A percentile compares a stretch with the other conserved stretches of the same genome.
Conservation (phyloP, 2,888 invertebrate genomes). For the Yponomeuta plumbellus region DNA sequence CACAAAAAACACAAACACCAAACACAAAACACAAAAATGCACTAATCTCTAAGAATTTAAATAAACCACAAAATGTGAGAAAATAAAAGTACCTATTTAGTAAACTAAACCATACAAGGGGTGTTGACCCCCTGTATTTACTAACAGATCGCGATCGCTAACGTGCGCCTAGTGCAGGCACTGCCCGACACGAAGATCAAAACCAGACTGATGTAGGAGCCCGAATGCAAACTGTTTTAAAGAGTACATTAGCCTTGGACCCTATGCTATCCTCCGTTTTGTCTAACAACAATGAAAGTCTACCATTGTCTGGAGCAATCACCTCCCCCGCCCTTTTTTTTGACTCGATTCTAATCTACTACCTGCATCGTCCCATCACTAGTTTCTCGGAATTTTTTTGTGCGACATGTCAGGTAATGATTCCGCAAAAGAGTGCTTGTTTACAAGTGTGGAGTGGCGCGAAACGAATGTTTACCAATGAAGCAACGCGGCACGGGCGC, state of each 20-base stretch:
- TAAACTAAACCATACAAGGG: conserved; percentile 34
- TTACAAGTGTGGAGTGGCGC: conserved; percentile 64
- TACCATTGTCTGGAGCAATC: conserved; percentile 22
- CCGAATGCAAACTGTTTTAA: conserved; percentile 61
- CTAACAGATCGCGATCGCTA: conserved; percentile 43
- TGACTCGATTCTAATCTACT: conserved; percentile 27
- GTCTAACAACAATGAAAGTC: conserved; percentile 46
- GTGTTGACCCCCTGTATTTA: conserved; percentile 58
- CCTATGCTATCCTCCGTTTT: conserved; percentile 57
- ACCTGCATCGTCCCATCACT: conserved; percentile 33
- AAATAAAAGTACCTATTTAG: conserved; percentile 22
- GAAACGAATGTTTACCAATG: conserved; percentile 67
- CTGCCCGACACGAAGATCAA: conserved; percentile 43
- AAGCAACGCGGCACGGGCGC: conserved; percentile 37
- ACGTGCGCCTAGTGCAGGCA: background rate
- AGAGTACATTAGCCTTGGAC: conserved; percentile 63
- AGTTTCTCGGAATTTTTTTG: conserved; percentile 39
- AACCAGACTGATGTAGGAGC: conserved; percentile 70
- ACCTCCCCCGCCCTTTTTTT: conserved; percentile 37
- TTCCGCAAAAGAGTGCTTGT: conserved; percentile 53
- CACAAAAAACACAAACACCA: background rate
- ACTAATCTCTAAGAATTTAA: background rate
- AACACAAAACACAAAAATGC: background rate
- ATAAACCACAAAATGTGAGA: conserved; percentile 17
- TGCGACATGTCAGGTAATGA: conserved; percentile 46